phyloP scores from a whole-genome alignment of 2,797 vertebrate genomes.

The Triplophysa bombifrons region DNA sequence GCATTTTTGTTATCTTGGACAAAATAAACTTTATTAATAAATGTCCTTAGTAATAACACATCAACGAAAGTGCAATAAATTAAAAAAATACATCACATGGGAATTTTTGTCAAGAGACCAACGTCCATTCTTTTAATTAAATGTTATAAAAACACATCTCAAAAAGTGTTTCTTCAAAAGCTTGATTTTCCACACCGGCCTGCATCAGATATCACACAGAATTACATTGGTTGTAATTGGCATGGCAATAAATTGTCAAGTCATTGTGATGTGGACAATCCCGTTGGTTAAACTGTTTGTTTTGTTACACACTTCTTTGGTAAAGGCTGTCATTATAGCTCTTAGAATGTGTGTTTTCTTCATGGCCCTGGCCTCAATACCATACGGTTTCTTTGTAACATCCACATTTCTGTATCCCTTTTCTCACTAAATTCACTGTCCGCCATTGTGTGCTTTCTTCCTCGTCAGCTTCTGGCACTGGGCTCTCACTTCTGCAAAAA shows the following conservation, averaged over 20 bases:
- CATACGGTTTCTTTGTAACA: slow-evolving; percentile 28
- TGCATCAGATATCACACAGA: not conserved
- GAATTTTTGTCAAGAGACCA: not conserved
- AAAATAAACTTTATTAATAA: not conserved
- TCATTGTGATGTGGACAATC: slow-evolving; percentile 7
- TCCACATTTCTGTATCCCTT: slow-evolving; percentile 35
- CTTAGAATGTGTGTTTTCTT: slow-evolving; percentile 33
- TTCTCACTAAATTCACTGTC: not conserved
- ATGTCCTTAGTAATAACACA: not conserved
- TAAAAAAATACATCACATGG: not conserved
- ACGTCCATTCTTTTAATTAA: not conserved
- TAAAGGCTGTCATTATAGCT: slow-evolving; percentile 31
- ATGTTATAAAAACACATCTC: not conserved
- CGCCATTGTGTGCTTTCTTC: slow-evolving; percentile 25
- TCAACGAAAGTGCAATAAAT: not conserved
- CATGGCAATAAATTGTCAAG: not conserved
- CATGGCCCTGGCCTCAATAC: slow-evolving; percentile 14
- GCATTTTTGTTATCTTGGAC: not conserved
- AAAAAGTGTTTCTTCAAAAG: not conserved
- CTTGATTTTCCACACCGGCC: not conserved
- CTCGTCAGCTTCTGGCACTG: slow-evolving; percentile 2
- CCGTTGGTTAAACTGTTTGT: slow-evolving; percentile 36
- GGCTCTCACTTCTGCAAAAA: slow-evolving; percentile 46
- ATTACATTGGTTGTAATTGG: not conserved
- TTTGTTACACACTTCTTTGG: slow-evolving; percentile 24